Base-by-base conservation (phyloP, 2,113 vertebrate species). In the Hassar affinis region DNA sequence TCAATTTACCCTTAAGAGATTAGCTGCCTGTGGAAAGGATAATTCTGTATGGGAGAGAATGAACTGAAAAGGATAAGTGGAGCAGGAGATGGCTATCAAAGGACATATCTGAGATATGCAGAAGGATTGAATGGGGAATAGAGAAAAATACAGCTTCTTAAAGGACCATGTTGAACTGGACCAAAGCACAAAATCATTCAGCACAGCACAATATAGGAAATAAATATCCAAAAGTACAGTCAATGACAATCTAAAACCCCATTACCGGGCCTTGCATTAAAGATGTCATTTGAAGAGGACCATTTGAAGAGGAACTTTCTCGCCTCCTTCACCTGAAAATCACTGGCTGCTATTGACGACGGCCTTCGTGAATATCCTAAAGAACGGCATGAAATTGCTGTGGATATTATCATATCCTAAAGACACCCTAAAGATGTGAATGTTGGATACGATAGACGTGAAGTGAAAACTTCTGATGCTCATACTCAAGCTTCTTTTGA, bases 51-150 rank as follows among this genome's bases (percentile, higher is more conserved):
- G 12, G 22, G 51, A 42, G 17, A 42, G 25, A 78, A 42, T 35
- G 54, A 83, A 33, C 38, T 59, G 77, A 62, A 75, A 81, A 35
- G 59, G 79, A 81, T 75, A 47, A 61, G 38, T 79, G 38, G 57
- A 47, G 57, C 57, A 47, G 14, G 1, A 27, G 38, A 49, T 79
- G 45, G 27, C 15, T 81, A 81, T 69, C 71, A 51, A 45, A 78
- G 6, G 79, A 82, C 30, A 56, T 27, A 82, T 82, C 66, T 20
- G 54, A 62, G 42, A 35, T 38, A 49, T 71, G 66, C 17, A 47
- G 22, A 81, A 77, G 18, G 69, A 75, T 54, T 61, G 42, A 49
- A 15, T 17, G 27, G 33, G 27, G 15, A 78, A 74, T 52, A 17
- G 51, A 17, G 51, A 27, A 33, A 35, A 11, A 6, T 57, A 25